Conservation (phyloP, 2,888 invertebrate species). For the Anoplius nigerrimus region DNA sequence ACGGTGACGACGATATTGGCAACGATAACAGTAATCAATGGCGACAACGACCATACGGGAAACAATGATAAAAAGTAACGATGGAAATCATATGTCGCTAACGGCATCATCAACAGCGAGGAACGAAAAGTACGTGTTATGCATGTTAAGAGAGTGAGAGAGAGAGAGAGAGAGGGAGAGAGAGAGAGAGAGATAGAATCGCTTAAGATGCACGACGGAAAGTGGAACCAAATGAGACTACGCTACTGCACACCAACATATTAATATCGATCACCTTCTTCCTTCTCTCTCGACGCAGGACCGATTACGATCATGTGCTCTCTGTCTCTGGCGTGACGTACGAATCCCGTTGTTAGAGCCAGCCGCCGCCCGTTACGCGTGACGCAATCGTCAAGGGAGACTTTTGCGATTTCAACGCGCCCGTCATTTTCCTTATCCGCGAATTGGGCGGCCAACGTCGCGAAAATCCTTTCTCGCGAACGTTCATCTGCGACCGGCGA, state of each 20-base stretch:
- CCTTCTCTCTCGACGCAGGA: constrained; percentile 41
- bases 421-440: too few species aligned
- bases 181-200: too few species aligned
- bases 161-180: too few species aligned
- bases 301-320: constrained; percentile 13
- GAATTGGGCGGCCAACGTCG: too few species aligned
- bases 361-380: too few species aligned
- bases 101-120: neutral
- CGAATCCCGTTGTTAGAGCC: too few species aligned
- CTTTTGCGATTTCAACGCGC: too few species aligned
- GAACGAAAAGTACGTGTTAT: neutral
- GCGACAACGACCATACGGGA: neutral
- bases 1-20: neutral
- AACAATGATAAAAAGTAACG: constrained; percentile 4
- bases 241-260: constrained; percentile 35
- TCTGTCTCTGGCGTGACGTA: constrained; percentile 4
- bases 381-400: too few species aligned
- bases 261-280: constrained; percentile 46
- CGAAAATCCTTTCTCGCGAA: too few species aligned
- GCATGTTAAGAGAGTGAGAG: constrained; percentile 6
- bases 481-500: too few species aligned
- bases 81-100: neutral
- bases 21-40: constrained; percentile 16
- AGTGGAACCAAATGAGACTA: constrained; percentile 29
- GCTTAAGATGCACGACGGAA: constrained; percentile 9